Conservation (phyloP, 2,113 vertebrate species). For the Heterochromis multidens region DNA sequence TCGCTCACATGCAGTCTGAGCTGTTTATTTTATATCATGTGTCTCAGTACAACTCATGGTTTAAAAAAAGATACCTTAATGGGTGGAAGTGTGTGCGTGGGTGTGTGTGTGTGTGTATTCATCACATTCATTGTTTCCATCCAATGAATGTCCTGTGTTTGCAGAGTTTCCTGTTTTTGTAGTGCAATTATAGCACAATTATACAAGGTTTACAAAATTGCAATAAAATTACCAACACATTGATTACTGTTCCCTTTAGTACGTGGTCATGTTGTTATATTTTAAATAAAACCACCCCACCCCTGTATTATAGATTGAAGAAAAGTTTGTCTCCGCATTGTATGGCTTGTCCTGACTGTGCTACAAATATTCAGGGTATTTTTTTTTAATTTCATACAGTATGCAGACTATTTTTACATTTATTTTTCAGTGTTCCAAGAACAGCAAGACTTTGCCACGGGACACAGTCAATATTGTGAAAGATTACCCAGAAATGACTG, state of each 20-base stretch:
- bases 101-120: background rate
- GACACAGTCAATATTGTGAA: conserved; percentile 62
- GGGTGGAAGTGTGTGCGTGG: background rate
- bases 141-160: background rate
- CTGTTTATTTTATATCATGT: background rate
- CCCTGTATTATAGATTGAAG: background rate
- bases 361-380: background rate
- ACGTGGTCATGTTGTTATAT: too few relatives aligned
- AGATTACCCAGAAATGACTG: conserved; percentile 72
- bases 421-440: conserved; percentile 65
- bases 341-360: background rate
- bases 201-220: background rate
- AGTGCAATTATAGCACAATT: background rate
- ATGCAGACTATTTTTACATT: background rate
- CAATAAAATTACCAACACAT: too few relatives aligned
- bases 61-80: background rate
- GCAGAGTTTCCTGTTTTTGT: background rate
- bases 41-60: background rate
- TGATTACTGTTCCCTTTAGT: background rate
- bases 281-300: background rate
- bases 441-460: conserved; percentile 62
- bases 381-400: background rate
- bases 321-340: background rate
- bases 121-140: conserved; percentile 16
- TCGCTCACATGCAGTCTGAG: background rate